These are phyloP conservation scores for Tetanocera ferruginea DNA, from an alignment of 2,888 invertebrate species.

Conservation along the genomic window DNA sequence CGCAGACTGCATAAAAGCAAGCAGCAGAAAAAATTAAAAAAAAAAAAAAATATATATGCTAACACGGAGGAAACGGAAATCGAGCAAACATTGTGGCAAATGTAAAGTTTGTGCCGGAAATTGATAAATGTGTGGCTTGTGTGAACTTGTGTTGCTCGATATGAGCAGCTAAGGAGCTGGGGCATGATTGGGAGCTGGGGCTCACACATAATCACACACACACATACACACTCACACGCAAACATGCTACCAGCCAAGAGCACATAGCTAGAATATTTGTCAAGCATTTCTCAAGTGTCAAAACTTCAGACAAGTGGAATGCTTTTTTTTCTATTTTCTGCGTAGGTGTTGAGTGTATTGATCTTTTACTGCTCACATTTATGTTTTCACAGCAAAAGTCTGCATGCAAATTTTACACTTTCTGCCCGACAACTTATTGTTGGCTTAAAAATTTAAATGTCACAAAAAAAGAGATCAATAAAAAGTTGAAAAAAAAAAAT, in stretches of 20 bases:
- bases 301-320: neutral
- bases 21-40: neutral
- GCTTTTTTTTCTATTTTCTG: neutral
- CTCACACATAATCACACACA: neutral
- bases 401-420: too few relatives aligned
- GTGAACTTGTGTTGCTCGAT: neutral
- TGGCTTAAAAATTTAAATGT: too few relatives aligned
- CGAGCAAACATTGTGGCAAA: neutral
- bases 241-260: neutral
- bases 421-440: too few relatives aligned
- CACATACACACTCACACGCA: neutral
- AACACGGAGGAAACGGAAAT: neutral
- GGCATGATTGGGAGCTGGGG: neutral
- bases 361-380: too few relatives aligned
- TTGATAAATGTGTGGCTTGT: conserved; percentile 14
- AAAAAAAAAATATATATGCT: neutral
- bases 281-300: neutral
- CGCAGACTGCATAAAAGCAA: too few relatives aligned
- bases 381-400: too few relatives aligned
- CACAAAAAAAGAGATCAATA: too few relatives aligned
- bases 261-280: neutral
- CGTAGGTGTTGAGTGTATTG: too few relatives aligned
- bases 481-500: too few relatives aligned
- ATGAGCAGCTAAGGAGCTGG: neutral
- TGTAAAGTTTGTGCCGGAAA: conserved; percentile 14